These are phyloP conservation scores for Drosophila mimica DNA, from an alignment of 2,888 invertebrate species.

Conservation along the genomic window DNA sequence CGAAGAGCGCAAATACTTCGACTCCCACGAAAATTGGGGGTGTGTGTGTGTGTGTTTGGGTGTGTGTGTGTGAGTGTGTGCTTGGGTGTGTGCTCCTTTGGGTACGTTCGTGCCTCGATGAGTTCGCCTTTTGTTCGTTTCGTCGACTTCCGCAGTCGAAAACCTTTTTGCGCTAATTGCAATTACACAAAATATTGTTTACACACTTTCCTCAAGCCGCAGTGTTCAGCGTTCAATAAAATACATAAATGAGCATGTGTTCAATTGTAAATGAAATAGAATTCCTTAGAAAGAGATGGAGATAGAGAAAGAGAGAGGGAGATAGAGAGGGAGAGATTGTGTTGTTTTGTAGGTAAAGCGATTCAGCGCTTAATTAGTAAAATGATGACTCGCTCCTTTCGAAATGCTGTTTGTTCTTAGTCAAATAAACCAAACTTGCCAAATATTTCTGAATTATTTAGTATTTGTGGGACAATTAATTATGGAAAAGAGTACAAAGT, in stretches of 20 bases:
- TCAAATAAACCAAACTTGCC: not conserved
- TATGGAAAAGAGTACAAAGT: not conserved
- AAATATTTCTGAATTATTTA: not conserved
- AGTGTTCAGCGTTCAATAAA: conserved; percentile 33
- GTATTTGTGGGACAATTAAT: not conserved
- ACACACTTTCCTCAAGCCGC: conserved; percentile 37
- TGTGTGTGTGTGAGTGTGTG: not conserved
- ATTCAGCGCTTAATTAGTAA: conserved; percentile 29
- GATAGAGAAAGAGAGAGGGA: not conserved
- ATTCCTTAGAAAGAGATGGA: not conserved
- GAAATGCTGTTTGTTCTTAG: not conserved
- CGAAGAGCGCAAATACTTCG: conserved; percentile 48
- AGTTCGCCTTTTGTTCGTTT: conserved; percentile 23
- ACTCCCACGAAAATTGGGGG: conserved; percentile 7
- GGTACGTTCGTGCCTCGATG: conserved; percentile 10
- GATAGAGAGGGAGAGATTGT: not conserved
- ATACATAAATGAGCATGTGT: conserved; percentile 1
- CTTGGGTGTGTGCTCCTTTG: conserved; percentile 4
- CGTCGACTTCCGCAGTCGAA: conserved; percentile 35
- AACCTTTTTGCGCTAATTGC: conserved; percentile 67
- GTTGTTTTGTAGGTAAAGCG: not conserved
- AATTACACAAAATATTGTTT: conserved; percentile 72
- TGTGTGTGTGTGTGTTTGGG: not conserved
- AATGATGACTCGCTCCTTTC: conserved; percentile 8
- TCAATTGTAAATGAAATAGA: not conserved